Base-by-base conservation (phyloP, 2,797 vertebrate genomes). In the Argyrosomus regius region DNA sequence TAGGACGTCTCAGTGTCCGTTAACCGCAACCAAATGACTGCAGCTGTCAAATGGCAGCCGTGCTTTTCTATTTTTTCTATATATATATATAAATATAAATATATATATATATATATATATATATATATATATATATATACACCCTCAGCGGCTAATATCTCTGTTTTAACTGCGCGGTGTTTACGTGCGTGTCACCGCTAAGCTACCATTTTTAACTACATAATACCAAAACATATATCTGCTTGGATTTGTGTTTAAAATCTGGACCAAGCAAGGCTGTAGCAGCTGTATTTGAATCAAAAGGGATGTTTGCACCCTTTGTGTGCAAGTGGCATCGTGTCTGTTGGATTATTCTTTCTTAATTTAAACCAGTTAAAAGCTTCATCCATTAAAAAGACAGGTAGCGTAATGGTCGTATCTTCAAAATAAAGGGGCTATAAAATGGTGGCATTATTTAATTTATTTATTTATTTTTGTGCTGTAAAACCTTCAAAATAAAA, bases 161-260 rank as follows among this genome's bases (percentile, higher is more conserved):
- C 13, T 39, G 35, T 39, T 39, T 39, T 39, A 39, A n/a, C 46
- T 61, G 54, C 68, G 75, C 66, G 53, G 20, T 75, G 81, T 85
- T 87, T 82, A 87, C 79, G 72, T 85, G 80, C 78, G 10, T 13
- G 63, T 46, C 64, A 39, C 65, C 62, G 70, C 77, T 63, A 48
- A 59, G 41, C 35, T 39, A 39, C 35, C 35, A 39, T 39, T 39
- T 39, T 9, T 39, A 9, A 39, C 35, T 9, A 8, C 39, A 11
- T 54, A 66, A 62, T 26, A 18, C 28, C 60, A 9, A 39, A 9
- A 8, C n/a, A n/a, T 12, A n/a, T 16, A 20, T 52, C 4, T 43
- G 13, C 50, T 20, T 54, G 48, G 20, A 18, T 80, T 56, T 81
- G 52, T 63, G 56, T 48, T 57, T 58, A 31, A 31, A 45, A 84